phyloP scores from a whole-genome alignment of 2,888 invertebrate genomes.

The Dichetophora obliterata region DNA sequence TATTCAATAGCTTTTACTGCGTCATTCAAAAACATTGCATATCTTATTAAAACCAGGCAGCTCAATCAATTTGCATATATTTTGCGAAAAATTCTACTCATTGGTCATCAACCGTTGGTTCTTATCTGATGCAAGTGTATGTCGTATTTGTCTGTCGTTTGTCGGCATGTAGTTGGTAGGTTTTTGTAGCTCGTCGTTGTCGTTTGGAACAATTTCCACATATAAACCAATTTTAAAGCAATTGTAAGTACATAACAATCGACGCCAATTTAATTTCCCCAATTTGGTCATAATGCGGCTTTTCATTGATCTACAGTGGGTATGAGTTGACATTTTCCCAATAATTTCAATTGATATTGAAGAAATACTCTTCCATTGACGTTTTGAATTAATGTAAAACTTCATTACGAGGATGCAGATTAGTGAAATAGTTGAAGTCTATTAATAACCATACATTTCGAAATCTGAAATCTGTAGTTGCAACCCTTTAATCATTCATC shows the following conservation, averaged over 20 bases:
- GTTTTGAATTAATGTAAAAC: too few relatives aligned
- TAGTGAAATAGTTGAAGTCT: too few relatives aligned
- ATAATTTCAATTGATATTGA: too few relatives aligned
- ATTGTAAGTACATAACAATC: constrained; percentile 8
- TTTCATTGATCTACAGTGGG: constrained; percentile 12
- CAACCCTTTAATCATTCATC: too few relatives aligned
- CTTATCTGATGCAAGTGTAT: constrained; percentile 10
- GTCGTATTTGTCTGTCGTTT: neutral
- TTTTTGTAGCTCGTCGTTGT: neutral
- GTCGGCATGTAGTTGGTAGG: neutral
- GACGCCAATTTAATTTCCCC: constrained; percentile 32
- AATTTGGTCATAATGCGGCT: constrained; percentile 17
- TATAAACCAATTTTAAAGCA: constrained; percentile 9
- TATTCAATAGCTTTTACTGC: constrained; percentile 18
- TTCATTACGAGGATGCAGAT: too few relatives aligned
- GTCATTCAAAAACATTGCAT: constrained; percentile 19
- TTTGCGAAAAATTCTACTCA: constrained; percentile 16
- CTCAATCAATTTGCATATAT: constrained; percentile 5
- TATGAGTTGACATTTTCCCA: too few relatives aligned
- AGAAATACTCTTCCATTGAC: too few relatives aligned
- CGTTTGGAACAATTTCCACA: neutral
- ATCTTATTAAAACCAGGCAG: neutral
- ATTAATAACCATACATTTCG: too few relatives aligned
- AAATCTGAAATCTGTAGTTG: too few relatives aligned
- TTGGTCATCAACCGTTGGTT: neutral